Evolutionary conservation across 2,888 invertebrate species (phyloP), one percentile per base, ranked within the genome.

Genomic region (Hirtodrosophila trivittata): DNA sequence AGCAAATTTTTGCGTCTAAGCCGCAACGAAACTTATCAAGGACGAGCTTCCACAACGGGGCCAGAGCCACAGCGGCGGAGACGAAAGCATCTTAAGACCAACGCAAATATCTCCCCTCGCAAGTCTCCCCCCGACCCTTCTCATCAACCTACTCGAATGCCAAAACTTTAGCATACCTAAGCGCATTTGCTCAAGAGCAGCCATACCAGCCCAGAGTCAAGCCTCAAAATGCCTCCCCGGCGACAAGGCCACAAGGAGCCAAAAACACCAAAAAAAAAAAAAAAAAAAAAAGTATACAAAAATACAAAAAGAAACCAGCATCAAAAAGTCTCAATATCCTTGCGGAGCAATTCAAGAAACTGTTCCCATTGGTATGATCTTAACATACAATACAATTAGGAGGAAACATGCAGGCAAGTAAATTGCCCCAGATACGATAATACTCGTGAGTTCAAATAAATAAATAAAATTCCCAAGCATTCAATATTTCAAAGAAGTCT

Each of bases 1-100:
- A 45, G 43, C 70, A 81, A 77, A 75, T 75, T 75, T 77, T 47
- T 55, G 51, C 32, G 42, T 60, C 60, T 65, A 77, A 81, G 81
- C 82, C 77, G 57, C 75, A 60, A 42, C 32, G 59, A 60, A 81
- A 65, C 75, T 74, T 68, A 35, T 51, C 54, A 38, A 59, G 50
- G 46, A 25, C 33, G 3, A 1, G 7, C 2, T 3, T 4, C 9
- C 2, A 28, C 3, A 7, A 28, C 1, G 0, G n/a, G 8, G 12
- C 9, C 9, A 12, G 1, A 33, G 12, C 1, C 2, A 13, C 1
- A 33, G 33, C n/a, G n/a, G n/a, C n/a, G n/a, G 7, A 6, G 16
- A 33, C 28, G 10, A 62, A 67, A 49, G 35, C 32, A 39, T 47
- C 67, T 57, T 65, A 71, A 37, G 47, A 37, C 43, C 10, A 46